Evolutionary conservation across 2,888 invertebrate genomes (phyloP).

Genomic region (Protophormia terraenovae): DNA sequence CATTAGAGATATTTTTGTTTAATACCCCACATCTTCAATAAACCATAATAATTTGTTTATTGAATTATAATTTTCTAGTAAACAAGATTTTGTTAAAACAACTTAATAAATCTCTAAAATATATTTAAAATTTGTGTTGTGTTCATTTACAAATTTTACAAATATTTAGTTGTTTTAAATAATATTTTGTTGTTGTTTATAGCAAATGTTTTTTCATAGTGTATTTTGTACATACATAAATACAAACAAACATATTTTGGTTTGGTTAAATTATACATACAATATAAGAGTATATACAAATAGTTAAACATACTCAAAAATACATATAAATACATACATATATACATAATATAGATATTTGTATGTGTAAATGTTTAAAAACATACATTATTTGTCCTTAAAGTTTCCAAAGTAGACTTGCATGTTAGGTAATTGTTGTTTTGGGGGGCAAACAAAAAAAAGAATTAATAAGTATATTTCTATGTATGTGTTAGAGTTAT

Average conservation of each 20-base stretch:
- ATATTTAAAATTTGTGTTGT: not conserved
- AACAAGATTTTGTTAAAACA: conserved; percentile 29
- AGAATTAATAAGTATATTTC: no score
- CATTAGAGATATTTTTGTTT: no score
- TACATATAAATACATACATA: not conserved
- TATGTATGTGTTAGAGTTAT: not conserved
- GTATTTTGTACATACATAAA: conserved; percentile 2
- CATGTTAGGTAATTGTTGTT: conserved; percentile 5
- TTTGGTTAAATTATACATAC: conserved; percentile 11
- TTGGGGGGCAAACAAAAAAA: no score
- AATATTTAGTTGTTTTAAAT: not conserved
- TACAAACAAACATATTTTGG: no score
- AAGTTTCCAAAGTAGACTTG: not conserved
- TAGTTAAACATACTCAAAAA: not conserved
- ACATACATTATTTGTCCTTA: not conserved
- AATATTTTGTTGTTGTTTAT: conserved; percentile 7
- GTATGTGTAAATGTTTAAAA: not conserved
- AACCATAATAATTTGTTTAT: not conserved
- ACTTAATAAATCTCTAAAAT: conserved; percentile 31
- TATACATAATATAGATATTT: no score
- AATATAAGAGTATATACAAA: conserved; percentile 5
- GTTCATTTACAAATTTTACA: not conserved
- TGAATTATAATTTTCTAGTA: not conserved
- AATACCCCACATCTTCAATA: no score
- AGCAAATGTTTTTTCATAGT: conserved; percentile 16